A percentile compares a stretch with the other conserved stretches of the same genome.
Evolutionary conservation across 1,140 invertebrate genomes (phyloP).

Genomic region (Musca vetustissima): DNA sequence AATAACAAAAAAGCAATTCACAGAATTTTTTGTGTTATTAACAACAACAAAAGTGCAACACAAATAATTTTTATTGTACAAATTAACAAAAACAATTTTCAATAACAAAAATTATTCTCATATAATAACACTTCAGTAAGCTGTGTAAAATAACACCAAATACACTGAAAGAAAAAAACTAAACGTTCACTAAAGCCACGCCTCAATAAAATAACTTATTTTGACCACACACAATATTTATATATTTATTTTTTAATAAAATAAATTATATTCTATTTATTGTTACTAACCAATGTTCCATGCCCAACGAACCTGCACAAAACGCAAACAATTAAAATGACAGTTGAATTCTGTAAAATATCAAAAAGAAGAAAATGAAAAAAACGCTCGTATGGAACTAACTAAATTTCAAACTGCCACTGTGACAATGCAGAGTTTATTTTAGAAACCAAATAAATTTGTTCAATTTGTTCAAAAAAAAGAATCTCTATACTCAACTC

Average conservation of each 20-base stretch:
- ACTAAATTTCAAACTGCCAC: not conserved
- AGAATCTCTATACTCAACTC: constrained; percentile 41
- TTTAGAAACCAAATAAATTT: not conserved
- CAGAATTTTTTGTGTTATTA: not conserved
- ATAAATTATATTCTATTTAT: not conserved
- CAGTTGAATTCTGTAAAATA: constrained; percentile 6
- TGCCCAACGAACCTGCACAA: too few relatives aligned
- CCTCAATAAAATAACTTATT: constrained; percentile 7
- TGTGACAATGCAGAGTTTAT: not conserved
- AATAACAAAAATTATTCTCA: not conserved
- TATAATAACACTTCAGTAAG: not conserved
- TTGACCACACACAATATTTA: constrained; percentile 9
- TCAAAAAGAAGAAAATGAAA: not conserved
- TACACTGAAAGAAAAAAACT: not conserved
- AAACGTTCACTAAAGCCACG: constrained; percentile 17
- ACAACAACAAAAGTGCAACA: constrained; percentile 4
- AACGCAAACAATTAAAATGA: not conserved
- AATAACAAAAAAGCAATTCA: not conserved
- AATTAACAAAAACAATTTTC: not conserved
- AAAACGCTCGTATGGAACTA: too few relatives aligned
- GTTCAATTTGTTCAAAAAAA: constrained; percentile 27
- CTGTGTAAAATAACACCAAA: not conserved
- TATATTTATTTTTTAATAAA: constrained; percentile 1
- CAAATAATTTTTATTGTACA: not conserved
- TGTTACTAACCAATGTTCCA: not conserved